Base-by-base conservation (phyloP, 2,797 vertebrate species). In the Limosa lapponica region DNA sequence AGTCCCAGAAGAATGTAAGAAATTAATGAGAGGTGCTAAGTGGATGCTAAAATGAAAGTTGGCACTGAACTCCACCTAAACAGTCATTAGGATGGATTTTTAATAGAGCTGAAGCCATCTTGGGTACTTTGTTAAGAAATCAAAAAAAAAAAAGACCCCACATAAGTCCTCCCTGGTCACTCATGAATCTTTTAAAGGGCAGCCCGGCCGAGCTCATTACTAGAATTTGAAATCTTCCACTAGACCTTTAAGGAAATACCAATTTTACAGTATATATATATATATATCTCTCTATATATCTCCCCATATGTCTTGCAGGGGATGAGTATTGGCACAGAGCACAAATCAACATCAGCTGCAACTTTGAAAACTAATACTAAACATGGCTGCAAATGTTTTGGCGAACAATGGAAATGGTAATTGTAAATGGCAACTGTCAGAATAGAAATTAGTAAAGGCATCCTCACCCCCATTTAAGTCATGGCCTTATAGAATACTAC, bases 1-100 rank as follows among this genome's bases (percentile, higher is more conserved):
- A 84, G 64, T 66, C 37, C 41, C 67, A 92, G 39, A 93, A 90
- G 70, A 90, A 90, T 73, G 59, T 59, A 79, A 93, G 74, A 96
- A 92, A 90, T 92, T 97, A 90, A 95, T 80, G 59, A 87, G 83
- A 94, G 48, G 74, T 95, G 83, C 62, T 96, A 92, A 89, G 32
- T 11, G 92, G 80, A 95, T 75, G 17, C 43, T 94, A 59, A 93
- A 94, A 89, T 6, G 90, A 96, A 96, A 89, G 74, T 73, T 92
- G 70, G 55, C 83, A 70, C 71, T 72, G 48, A 92, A 59, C 20
- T 90, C 44, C 44, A 93, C 67, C 34, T 84, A 84, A 96, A 84
- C n/a, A 93, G 58, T 62, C 39, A 49, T 57, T 46, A 87, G 78
- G 79, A 77, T 32, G 20, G 32, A 64, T 88, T 95, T 93, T 95